Conservation (phyloP, 2,797 vertebrate species). For the Poeciliopsis gracilis region DNA sequence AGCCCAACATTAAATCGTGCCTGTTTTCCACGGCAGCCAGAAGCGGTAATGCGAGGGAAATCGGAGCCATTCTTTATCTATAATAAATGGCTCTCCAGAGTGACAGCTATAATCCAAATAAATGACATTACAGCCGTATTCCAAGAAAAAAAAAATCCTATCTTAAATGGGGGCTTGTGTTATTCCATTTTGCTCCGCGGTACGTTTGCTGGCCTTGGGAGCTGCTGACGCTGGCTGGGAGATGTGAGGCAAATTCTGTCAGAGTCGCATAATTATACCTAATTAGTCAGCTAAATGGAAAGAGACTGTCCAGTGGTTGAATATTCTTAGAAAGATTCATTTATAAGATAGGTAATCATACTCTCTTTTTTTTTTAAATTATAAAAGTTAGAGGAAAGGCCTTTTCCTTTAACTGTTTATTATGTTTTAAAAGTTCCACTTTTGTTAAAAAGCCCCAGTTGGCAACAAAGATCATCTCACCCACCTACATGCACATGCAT, state of each 20-base stretch:
- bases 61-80: constrained; percentile 17
- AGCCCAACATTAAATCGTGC: constrained; percentile 4
- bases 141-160: constrained; percentile 12
- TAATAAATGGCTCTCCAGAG: constrained; percentile 31
- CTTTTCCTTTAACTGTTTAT: constrained; percentile 45
- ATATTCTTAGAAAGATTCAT: constrained; percentile 53
- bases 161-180: constrained; percentile 27
- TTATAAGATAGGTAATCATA: constrained; percentile 31
- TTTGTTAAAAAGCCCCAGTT: constrained; percentile 30
- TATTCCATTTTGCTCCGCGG: constrained; percentile 23
- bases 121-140: constrained; percentile 40
- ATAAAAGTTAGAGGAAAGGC: constrained; percentile 26
- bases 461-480: constrained; percentile 58
- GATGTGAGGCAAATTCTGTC: constrained; percentile 16
- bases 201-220: constrained; percentile 4
- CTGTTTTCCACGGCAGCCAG: not conserved
- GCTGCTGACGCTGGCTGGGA: constrained; percentile 20
- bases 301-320: constrained; percentile 36
- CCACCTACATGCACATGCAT: constrained; percentile 14
- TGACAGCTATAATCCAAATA: constrained; percentile 28
- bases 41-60: constrained; percentile 24
- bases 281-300: constrained; percentile 59
- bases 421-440: constrained; percentile 55
- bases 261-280: constrained; percentile 27
- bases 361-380: constrained; percentile 19